A percentile compares a stretch with the other conserved stretches of the same genome.
Conservation (phyloP, 2,888 invertebrate species). For the Ramazzottius varieornatus region DNA sequence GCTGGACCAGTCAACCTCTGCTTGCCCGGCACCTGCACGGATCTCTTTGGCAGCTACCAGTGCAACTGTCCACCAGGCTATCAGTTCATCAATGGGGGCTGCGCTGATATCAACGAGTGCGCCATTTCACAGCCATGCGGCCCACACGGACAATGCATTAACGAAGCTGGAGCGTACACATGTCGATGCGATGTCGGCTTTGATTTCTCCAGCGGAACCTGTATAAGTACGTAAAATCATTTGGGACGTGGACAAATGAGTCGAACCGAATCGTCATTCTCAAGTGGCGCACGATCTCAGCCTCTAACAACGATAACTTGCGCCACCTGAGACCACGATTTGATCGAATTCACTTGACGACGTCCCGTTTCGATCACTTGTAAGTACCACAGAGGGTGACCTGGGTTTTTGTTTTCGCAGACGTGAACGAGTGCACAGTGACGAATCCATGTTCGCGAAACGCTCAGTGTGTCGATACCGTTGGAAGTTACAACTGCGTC, state of each 20-base stretch:
- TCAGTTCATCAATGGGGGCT: not conserved
- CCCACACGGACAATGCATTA: not conserved
- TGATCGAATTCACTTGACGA: no score
- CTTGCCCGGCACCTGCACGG: not conserved
- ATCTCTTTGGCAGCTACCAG: not conserved
- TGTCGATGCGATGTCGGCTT: not conserved
- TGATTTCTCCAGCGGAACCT: not conserved
- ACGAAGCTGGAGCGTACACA: not conserved
- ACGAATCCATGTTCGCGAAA: not conserved
- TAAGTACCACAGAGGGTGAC: no score
- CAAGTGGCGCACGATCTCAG: no score
- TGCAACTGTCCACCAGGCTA: not conserved
- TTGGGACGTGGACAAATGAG: not conserved
- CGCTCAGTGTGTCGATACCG: not conserved
- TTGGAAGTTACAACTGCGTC: not conserved
- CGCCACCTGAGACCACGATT: no score
- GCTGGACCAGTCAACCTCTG: not conserved
- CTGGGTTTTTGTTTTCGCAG: not conserved
- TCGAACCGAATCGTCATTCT: no score
- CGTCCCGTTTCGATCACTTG: no score
- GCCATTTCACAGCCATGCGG: not conserved
- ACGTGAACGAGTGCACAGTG: not conserved
- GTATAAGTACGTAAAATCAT: not conserved
- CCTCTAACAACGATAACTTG: not conserved
- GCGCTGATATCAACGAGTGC: not conserved